Conservation (phyloP, 2,888 invertebrate species). For the Scaptomyza reducta region DNA sequence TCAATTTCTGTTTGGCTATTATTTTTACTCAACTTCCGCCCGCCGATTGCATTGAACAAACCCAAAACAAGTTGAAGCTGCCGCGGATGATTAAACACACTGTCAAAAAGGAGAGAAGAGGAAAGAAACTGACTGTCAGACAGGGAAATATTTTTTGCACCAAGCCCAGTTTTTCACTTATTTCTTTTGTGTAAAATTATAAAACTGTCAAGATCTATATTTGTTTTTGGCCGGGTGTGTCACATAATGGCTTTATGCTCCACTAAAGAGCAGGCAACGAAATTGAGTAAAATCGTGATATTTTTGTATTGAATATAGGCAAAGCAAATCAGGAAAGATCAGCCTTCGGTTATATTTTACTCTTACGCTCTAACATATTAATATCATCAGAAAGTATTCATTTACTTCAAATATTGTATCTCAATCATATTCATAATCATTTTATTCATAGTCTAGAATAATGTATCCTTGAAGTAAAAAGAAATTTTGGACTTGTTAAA, state of each 20-base stretch:
- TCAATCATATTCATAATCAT: too few relatives aligned
- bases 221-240: constrained; percentile 60
- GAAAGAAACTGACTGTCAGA: background rate
- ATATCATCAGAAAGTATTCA: background rate
- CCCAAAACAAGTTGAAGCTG: constrained; percentile 64
- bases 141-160: constrained; percentile 45
- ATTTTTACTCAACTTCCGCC: constrained; percentile 69
- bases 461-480: too few relatives aligned
- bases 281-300: constrained; percentile 1
- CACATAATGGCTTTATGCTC: constrained; percentile 67
- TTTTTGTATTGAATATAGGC: background rate
- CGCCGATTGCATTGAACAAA: constrained; percentile 57
- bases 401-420: too few relatives aligned
- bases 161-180: constrained; percentile 57
- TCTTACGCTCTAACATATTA: background rate
- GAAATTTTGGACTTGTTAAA: too few relatives aligned
- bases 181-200: constrained; percentile 59
- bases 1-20: constrained; percentile 67
- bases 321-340: too few relatives aligned
- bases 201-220: constrained; percentile 70
- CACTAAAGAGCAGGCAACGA: constrained; percentile 19
- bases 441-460: too few relatives aligned
- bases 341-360: background rate
- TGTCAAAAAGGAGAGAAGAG: background rate
- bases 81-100: constrained; percentile 67